phyloP scores from a whole-genome alignment of 1,140 invertebrate genomes.

The Trinorchestia longiramus region DNA sequence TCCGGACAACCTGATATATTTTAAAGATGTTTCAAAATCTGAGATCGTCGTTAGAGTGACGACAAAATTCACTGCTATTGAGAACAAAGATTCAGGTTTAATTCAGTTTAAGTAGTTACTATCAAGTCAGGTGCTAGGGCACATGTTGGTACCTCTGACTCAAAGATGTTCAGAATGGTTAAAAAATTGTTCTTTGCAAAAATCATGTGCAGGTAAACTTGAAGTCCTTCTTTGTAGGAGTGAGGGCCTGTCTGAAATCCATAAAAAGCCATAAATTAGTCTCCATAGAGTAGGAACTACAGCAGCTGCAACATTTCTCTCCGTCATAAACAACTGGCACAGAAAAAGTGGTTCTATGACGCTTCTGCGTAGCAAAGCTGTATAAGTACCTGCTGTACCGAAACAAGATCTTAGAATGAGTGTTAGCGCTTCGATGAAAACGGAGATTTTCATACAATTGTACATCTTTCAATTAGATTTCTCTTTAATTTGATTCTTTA shows the following conservation, averaged over 20 bases:
- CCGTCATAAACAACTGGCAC: background rate
- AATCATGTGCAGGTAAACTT: background rate
- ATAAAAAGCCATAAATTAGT: background rate
- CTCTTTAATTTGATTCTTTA: background rate
- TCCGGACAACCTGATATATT: no score
- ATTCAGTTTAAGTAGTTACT: background rate
- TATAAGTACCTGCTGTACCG: background rate
- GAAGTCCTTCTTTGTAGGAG: background rate
- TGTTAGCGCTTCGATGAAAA: background rate
- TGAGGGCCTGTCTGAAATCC: background rate
- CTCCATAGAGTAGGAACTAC: background rate
- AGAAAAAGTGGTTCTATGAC: background rate
- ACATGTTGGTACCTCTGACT: background rate
- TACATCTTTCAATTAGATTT: slow-evolving; percentile 22
- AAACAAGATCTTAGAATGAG: background rate
- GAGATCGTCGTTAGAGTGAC: background rate
- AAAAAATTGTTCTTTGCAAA: background rate
- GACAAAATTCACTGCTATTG: background rate
- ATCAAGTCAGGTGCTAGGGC: background rate
- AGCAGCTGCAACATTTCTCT: background rate
- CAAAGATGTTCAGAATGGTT: background rate
- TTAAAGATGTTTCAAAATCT: background rate
- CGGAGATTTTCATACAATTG: background rate
- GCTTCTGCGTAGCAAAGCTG: background rate
- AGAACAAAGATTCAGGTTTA: background rate